Evolutionary conservation across 2,888 invertebrate genomes (phyloP).

Genomic region (Ormyrus rosae): DNA sequence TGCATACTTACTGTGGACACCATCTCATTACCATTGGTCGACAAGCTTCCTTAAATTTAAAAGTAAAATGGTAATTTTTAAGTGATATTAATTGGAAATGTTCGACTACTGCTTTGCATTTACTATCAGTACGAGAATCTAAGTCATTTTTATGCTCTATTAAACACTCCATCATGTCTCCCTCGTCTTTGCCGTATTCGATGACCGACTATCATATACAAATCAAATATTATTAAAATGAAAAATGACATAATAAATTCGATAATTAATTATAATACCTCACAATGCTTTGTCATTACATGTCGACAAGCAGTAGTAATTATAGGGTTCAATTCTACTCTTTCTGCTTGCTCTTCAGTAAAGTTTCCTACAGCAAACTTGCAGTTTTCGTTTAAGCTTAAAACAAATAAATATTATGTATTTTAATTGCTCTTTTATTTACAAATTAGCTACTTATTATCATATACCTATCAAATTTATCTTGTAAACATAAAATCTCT

Average conservation of each 20-base stretch:
- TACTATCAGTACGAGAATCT: slow-evolving; percentile 85
- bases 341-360: slow-evolving; percentile 93
- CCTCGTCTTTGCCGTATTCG: slow-evolving; percentile 85
- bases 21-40: slow-evolving; percentile 84
- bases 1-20: slow-evolving; percentile 76
- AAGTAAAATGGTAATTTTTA: slow-evolving; percentile 95
- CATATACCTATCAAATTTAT: slow-evolving; percentile 81
- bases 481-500: slow-evolving; percentile 95
- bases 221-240: slow-evolving; percentile 15
- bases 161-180: slow-evolving; percentile 95
- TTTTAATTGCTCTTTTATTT: background rate
- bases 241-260: background rate
- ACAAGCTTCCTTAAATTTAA: slow-evolving; percentile 96
- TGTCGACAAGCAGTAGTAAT: slow-evolving; percentile 89
- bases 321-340: slow-evolving; percentile 92
- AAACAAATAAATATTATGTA: background rate
- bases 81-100: slow-evolving; percentile 97
- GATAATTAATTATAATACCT: slow-evolving; percentile 66
- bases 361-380: slow-evolving; percentile 87
- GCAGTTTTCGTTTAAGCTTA: slow-evolving; percentile 79
- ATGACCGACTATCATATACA: slow-evolving; percentile 76
- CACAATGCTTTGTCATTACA: slow-evolving; percentile 87
- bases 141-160: slow-evolving; percentile 93
- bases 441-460: slow-evolving; percentile 26
- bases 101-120: slow-evolving; percentile 95